Conservation (phyloP, 1,140 invertebrate genomes). For the Drosophila ficusphila region DNA sequence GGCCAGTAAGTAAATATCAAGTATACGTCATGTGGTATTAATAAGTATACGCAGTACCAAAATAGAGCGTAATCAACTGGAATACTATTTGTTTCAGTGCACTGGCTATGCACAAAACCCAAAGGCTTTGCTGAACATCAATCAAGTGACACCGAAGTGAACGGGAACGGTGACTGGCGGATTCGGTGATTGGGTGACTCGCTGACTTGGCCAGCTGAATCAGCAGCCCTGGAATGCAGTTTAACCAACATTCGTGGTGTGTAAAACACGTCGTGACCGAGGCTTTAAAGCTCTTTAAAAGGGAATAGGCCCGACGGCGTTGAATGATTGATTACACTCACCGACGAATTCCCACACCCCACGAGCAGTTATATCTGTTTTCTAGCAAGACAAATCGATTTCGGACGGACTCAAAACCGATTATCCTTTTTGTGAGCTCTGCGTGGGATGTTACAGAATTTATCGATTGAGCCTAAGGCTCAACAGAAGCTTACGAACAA, state of each 20-base stretch:
- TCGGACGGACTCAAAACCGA: slow-evolving; percentile 12
- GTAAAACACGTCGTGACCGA: neutral
- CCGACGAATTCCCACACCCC: neutral
- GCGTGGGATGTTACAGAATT: neutral
- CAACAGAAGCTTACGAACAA: neutral
- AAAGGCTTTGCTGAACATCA: slow-evolving; percentile 16
- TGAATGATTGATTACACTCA: slow-evolving; percentile 43
- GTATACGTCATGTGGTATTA: neutral
- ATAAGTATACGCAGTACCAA: neutral
- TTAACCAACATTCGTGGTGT: neutral
- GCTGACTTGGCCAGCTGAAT: neutral
- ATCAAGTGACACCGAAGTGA: slow-evolving; percentile 28
- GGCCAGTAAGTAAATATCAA: neutral
- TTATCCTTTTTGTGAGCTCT: neutral
- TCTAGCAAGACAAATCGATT: slow-evolving; percentile 39
- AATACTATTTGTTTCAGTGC: neutral
- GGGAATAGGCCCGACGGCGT: neutral
- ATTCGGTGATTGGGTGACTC: slow-evolving; percentile 25
- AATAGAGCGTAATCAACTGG: no score
- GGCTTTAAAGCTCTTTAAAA: slow-evolving; percentile 27
- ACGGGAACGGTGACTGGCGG: slow-evolving; percentile 10
- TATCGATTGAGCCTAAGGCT: slow-evolving; percentile 9
- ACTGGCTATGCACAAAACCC: neutral
- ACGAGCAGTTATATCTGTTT: slow-evolving; percentile 18
- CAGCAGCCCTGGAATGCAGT: neutral